phyloP scores from a whole-genome alignment of 2,113 vertebrate species.

The Burhinus bistriatus region DNA sequence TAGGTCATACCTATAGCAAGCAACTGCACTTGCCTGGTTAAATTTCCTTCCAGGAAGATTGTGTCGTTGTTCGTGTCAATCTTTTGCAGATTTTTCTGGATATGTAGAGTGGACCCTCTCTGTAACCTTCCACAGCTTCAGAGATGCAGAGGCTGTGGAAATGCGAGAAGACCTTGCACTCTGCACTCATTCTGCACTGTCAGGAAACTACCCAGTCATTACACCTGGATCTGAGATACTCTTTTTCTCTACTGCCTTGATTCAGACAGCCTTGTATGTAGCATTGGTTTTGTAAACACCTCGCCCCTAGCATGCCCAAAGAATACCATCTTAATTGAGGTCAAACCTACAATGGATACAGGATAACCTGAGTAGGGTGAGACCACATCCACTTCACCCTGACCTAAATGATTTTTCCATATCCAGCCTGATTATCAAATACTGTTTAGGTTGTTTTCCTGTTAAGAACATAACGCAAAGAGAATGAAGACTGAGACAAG shows the following conservation, averaged over 20 bases:
- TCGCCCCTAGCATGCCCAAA: too few relatives aligned
- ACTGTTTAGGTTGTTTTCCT: background rate
- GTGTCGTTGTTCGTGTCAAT: background rate
- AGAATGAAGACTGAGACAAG: background rate
- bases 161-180: background rate
- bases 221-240: background rate
- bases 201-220: background rate
- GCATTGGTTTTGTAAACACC: background rate
- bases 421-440: background rate
- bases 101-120: background rate
- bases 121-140: background rate
- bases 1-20: background rate
- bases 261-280: background rate
- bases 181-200: background rate
- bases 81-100: background rate
- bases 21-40: background rate
- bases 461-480: background rate
- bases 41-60: background rate
- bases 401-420: background rate
- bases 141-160: background rate
- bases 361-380: background rate
- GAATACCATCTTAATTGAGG: background rate
- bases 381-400: background rate
- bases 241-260: background rate
- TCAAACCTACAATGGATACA: background rate